Evolutionary conservation across 1,140 invertebrate genomes (phyloP).

Genomic region (Tetramorium simillimum): DNA sequence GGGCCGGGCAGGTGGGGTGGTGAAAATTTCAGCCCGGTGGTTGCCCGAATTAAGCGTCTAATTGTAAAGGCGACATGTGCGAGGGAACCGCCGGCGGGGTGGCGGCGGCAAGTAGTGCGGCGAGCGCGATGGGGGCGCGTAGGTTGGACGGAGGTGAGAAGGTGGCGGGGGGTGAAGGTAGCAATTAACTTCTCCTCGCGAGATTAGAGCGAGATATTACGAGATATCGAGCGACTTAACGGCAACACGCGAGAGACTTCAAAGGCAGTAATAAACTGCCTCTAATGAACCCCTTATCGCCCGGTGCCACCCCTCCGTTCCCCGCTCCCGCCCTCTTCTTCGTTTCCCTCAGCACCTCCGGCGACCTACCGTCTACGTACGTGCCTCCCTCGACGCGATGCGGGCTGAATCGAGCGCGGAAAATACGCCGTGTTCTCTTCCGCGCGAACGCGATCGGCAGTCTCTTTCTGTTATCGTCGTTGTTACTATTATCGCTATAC

Average conservation of each 20-base stretch:
- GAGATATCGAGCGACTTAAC: slow-evolving; percentile 86
- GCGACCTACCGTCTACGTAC: slow-evolving; percentile 55
- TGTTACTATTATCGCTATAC: slow-evolving; percentile 7
- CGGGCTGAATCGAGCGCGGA: slow-evolving; percentile 68
- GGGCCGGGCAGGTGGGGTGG: not conserved
- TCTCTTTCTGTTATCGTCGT: slow-evolving; percentile 28
- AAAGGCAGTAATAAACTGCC: slow-evolving; percentile 86
- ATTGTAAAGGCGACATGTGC: slow-evolving; percentile 81
- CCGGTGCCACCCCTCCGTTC: slow-evolving; percentile 76
- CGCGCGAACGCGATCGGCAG: slow-evolving; percentile 29
- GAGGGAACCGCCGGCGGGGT: slow-evolving; percentile 35
- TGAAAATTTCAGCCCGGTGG: slow-evolving; percentile 67
- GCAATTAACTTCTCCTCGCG: slow-evolving; percentile 86
- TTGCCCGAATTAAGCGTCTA: slow-evolving; percentile 77
- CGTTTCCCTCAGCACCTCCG: slow-evolving; percentile 60
- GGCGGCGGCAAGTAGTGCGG: not conserved
- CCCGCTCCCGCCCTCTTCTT: slow-evolving; percentile 61
- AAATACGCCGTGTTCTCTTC: slow-evolving; percentile 62
- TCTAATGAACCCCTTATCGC: slow-evolving; percentile 86
- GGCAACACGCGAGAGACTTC: slow-evolving; percentile 86
- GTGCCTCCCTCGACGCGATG: slow-evolving; percentile 58
- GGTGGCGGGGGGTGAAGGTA: slow-evolving; percentile 80
- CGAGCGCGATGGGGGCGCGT: slow-evolving; percentile 63
- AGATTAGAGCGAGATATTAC: slow-evolving; percentile 86
- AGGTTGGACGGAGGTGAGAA: slow-evolving; percentile 76